Percentiles rank a stretch among this genome's conserved stretches.
These are phyloP conservation scores for Drosophila bocqueti DNA, from an alignment of 1,140 invertebrate species.

Conservation along the genomic window DNA sequence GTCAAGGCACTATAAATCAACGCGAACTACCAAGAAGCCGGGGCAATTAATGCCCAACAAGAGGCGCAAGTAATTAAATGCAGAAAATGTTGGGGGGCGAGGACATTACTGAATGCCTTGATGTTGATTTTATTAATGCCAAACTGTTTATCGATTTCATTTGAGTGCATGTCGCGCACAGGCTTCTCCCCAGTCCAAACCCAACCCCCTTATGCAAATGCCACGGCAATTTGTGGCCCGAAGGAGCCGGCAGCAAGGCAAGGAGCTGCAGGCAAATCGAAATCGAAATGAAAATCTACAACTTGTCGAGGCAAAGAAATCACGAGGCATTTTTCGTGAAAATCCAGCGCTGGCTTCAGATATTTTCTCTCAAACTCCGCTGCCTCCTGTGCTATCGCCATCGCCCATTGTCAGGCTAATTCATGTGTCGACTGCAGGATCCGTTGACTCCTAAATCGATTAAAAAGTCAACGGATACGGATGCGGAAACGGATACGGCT, in stretches of 20 bases:
- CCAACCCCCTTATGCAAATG: constrained; percentile 58
- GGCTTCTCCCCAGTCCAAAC: constrained; percentile 18
- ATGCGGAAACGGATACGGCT: constrained; percentile 24
- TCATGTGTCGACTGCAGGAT: constrained; percentile 79
- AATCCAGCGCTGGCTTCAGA: constrained; percentile 26
- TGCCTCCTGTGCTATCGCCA: constrained; percentile 44
- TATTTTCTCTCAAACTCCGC: constrained; percentile 15
- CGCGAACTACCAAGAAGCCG: not conserved
- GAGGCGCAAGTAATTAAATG: constrained; percentile 32
- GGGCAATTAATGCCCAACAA: constrained; percentile 30
- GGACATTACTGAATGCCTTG: constrained; percentile 19
- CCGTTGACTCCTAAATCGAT: constrained; percentile 68
- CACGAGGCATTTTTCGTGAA: constrained; percentile 29
- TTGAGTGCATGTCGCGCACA: constrained; percentile 67
- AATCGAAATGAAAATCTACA: constrained; percentile 81
- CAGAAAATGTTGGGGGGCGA: constrained; percentile 2
- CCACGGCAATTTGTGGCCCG: constrained; percentile 54
- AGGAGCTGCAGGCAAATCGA: constrained; percentile 53
- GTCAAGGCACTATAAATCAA: constrained; percentile 21
- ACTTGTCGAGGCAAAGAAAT: constrained; percentile 51
- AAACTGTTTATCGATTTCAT: constrained; percentile 72
- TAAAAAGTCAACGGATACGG: constrained; percentile 70
- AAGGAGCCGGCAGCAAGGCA: constrained; percentile 10
- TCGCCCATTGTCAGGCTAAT: constrained; percentile 74
- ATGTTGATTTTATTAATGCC: constrained; percentile 71